Base-by-base conservation (phyloP, 2,888 invertebrate genomes). In the Parnassius smintheus region DNA sequence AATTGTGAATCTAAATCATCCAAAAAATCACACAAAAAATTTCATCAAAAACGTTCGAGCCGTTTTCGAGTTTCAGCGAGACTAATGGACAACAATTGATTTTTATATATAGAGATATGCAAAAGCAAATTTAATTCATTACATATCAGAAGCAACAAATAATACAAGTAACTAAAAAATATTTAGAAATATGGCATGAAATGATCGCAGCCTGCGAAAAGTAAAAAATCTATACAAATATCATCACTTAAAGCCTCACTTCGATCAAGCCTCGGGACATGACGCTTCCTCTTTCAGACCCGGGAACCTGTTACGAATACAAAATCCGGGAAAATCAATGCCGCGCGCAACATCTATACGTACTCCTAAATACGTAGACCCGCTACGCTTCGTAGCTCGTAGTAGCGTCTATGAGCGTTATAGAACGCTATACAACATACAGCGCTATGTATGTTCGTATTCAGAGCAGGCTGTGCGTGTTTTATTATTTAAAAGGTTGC, bases 301-400 rank as follows among this genome's bases (percentile, higher is more conserved):
- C 63, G 64, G 62, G 72, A 75, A 73, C 75, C 69, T 68, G 75
- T 68, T 59, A 46, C 55, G 80, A 79, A 83, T 80, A 78, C 75
- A 67, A 73, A 77, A 73, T 68, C 69, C 65, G 65, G 68, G 70
- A 78, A 82, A 83, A 83, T 85, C 81, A 82, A 86, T 82, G 69
- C 71, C 66, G 52, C 48, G 51, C 49, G 60, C 49, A 55, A 42
- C 48, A 65, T 59, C 62, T 64, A 22, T 56, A 57, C 56, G 10
- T 13, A 44, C 9, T 54, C 42, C 58, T 66, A 74, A 18, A 62
- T 67, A 65, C 70, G 68, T 70, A 74, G 69, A 70, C 68, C 69
- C 70, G 68, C 74, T 74, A 72, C 75, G 73, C 71, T 48, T 60
- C 82, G 82, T 83, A 83, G 81, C 79, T 83, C 85, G 86, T 86